phyloP scores from a whole-genome alignment of 2,113 vertebrate genomes.

The Pangasianodon gigas region DNA sequence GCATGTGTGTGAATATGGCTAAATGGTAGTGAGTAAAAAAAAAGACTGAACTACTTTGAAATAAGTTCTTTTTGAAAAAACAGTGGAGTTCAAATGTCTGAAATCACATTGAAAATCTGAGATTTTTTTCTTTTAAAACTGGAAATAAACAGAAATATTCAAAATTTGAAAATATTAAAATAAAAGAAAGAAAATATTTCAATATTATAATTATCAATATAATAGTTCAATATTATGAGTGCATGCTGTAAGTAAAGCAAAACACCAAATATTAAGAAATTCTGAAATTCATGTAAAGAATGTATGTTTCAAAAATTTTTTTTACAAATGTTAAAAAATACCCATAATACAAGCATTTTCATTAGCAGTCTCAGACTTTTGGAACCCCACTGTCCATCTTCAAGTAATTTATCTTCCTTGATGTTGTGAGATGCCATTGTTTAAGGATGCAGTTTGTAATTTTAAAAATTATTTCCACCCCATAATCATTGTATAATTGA shows the following conservation, averaged over 20 bases:
- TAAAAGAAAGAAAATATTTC: background rate
- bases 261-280: background rate
- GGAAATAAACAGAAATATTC: background rate
- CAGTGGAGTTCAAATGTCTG: background rate
- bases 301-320: background rate
- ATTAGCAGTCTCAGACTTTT: background rate
- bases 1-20: background rate
- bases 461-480: background rate
- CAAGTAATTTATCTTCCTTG: conserved; percentile 11
- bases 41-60: background rate
- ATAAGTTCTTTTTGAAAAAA: background rate
- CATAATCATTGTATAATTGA: background rate
- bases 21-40: conserved; percentile 57
- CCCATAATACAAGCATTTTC: background rate
- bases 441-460: background rate
- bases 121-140: background rate
- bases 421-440: conserved; percentile 8
- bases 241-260: too few relatives aligned
- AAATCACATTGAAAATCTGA: background rate
- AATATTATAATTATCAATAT: background rate
- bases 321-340: too few relatives aligned
- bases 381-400: background rate
- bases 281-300: background rate
- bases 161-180: background rate
- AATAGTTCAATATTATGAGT: background rate